A percentile compares a stretch with the other conserved stretches of the same genome.
Evolutionary conservation across 2,888 invertebrate genomes (phyloP).

Genomic region (Eupithecia insigniata): DNA sequence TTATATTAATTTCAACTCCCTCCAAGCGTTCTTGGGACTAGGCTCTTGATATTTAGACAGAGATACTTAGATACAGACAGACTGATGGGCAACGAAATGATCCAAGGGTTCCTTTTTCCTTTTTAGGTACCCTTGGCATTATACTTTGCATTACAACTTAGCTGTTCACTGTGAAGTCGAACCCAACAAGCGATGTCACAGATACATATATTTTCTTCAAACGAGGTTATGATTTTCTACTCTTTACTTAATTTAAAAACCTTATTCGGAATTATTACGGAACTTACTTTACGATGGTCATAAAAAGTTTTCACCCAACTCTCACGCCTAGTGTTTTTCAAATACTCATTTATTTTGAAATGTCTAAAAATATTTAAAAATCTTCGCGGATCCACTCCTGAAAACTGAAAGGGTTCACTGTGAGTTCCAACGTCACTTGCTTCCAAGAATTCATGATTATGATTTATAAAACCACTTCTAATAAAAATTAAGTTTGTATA

Average conservation of each 20-base stretch:
- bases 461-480: not conserved
- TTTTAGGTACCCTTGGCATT: not conserved
- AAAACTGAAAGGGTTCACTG: not conserved
- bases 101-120: not conserved
- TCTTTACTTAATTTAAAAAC: too few relatives aligned
- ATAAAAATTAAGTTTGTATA: not conserved
- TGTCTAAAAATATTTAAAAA: not conserved
- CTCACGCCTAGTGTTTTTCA: not conserved
- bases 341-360: constrained; percentile 4
- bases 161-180: not conserved
- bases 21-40: not conserved
- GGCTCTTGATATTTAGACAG: not conserved
- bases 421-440: not conserved
- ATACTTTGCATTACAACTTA: not conserved
- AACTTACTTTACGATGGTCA: constrained; percentile 31
- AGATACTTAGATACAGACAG: too few relatives aligned
- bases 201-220: not conserved
- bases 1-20: not conserved
- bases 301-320: constrained; percentile 20
- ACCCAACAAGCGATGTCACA: not conserved
- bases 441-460: not conserved
- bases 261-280: not conserved
- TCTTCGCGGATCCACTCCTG: not conserved
- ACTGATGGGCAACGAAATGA: not conserved
- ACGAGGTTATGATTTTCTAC: not conserved